Evolutionary conservation across 2,113 vertebrate species (phyloP).

Genomic region (Carettochelys insculpta): DNA sequence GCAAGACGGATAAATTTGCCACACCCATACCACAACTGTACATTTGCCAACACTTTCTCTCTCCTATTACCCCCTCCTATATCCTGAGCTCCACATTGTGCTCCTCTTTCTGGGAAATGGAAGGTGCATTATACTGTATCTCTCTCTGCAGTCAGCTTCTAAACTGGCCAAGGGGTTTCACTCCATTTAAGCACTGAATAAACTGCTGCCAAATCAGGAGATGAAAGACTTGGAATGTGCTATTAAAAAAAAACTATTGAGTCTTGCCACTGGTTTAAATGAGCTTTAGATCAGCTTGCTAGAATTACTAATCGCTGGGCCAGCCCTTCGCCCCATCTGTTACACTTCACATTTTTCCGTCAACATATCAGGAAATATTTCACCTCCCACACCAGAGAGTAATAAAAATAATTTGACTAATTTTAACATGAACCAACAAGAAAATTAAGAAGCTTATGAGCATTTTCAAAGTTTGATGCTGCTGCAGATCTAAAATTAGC

Average conservation of each 20-base stretch:
- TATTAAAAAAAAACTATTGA: not conserved
- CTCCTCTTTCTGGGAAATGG: not conserved
- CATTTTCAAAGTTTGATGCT: not conserved
- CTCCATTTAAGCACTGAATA: not conserved
- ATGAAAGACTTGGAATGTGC: not conserved
- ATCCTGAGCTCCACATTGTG: not conserved
- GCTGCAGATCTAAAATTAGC: not conserved
- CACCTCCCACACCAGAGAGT: not conserved
- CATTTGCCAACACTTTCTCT: not conserved
- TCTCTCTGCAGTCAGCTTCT: not conserved
- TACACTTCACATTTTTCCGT: not conserved
- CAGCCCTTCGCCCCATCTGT: rapidly evolving
- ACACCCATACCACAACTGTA: not conserved
- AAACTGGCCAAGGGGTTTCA: not conserved
- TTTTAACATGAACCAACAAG: not conserved
- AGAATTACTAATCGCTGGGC: not conserved
- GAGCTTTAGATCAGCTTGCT: not conserved
- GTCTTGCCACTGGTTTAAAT: not conserved
- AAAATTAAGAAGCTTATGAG: not conserved
- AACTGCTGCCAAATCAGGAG: not conserved
- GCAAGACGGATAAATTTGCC: not conserved
- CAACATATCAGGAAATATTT: not conserved
- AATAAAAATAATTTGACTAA: not conserved
- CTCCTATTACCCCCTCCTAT: not conserved
- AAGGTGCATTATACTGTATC: not conserved